These are phyloP conservation scores for Plagodis pulveraria DNA, from an alignment of 2,888 invertebrate genomes.

Conservation along the genomic window DNA sequence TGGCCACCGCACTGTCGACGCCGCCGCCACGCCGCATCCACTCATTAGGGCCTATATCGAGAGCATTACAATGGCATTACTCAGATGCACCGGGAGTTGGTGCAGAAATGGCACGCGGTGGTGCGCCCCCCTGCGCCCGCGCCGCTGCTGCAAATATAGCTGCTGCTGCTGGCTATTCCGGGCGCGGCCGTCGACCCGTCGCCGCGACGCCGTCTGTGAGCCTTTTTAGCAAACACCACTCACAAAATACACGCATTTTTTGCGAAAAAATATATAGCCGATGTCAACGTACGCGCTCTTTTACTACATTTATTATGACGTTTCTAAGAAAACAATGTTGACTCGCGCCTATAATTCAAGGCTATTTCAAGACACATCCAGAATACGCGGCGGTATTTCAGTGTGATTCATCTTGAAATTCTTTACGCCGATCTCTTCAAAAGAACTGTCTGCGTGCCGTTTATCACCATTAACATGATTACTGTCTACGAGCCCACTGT, in stretches of 20 bases:
- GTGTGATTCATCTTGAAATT: slow-evolving; percentile 34
- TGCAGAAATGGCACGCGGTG: slow-evolving; percentile 83
- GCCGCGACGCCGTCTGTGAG: slow-evolving; percentile 84
- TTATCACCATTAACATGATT: slow-evolving; percentile 36
- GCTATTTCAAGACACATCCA: slow-evolving; percentile 35
- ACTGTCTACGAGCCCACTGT: slow-evolving; percentile 19
- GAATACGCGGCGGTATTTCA: slow-evolving; percentile 30
- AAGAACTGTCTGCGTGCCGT: slow-evolving; percentile 37
- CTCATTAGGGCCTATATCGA: slow-evolving; percentile 75
- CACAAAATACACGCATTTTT: slow-evolving; percentile 75
- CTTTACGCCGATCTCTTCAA: slow-evolving; percentile 36
- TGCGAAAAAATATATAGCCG: slow-evolving; percentile 69
- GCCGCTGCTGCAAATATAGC: slow-evolving; percentile 80
- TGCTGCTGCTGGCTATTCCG: slow-evolving; percentile 82
- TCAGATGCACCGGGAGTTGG: slow-evolving; percentile 83
- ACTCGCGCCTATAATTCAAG: slow-evolving; percentile 47
- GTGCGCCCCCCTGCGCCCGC: slow-evolving; percentile 67
- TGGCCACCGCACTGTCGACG: slow-evolving; percentile 45
- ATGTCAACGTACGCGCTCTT: slow-evolving; percentile 72
- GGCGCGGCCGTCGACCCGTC: slow-evolving; percentile 83
- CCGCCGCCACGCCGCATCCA: slow-evolving; percentile 45
- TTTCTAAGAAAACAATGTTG: slow-evolving; percentile 52
- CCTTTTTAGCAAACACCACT: slow-evolving; percentile 81
- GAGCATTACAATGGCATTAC: slow-evolving; percentile 84
- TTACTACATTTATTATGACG: slow-evolving; percentile 57